Conservation (phyloP, 2,888 invertebrate species). For the Bedellia somnulentella region DNA sequence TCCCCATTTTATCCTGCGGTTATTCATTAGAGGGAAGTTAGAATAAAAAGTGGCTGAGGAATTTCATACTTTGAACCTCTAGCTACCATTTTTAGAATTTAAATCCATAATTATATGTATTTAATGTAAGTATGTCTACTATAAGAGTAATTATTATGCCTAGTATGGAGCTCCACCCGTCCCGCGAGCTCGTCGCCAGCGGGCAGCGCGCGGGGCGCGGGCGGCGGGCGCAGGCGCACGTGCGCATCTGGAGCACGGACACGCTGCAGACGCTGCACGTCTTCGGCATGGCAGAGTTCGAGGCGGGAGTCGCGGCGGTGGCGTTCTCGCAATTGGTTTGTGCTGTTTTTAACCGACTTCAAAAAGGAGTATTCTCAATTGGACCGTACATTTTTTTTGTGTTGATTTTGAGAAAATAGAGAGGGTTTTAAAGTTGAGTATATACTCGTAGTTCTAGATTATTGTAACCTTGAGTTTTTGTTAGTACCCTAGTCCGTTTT, state of each 20-base stretch:
- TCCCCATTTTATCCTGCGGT: no score
- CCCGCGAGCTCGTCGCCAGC: slow-evolving; percentile 84
- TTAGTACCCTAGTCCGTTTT: no score
- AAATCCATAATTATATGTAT: no score
- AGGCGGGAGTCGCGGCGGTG: slow-evolving; percentile 83
- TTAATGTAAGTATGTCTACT: neutral
- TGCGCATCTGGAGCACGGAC: slow-evolving; percentile 91
- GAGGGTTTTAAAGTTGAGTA: no score
- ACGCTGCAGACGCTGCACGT: slow-evolving; percentile 86
- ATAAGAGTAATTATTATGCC: slow-evolving; percentile 3
- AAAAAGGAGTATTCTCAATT: neutral
- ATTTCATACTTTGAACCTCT: no score
- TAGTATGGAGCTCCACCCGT: slow-evolving; percentile 88
- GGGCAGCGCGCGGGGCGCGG: slow-evolving; percentile 86
- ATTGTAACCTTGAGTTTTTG: no score
- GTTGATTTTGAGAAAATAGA: no score
- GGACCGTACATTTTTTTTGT: no score
- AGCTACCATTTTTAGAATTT: no score
- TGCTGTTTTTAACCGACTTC: neutral
- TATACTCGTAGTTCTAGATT: no score
- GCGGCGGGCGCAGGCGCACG: slow-evolving; percentile 83
- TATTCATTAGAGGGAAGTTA: no score
- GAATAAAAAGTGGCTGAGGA: no score
- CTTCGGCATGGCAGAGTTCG: slow-evolving; percentile 89
- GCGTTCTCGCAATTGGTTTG: slow-evolving; percentile 85